Conservation (phyloP, 2,797 vertebrate genomes). For the Synaphobranchus kaupii region DNA sequence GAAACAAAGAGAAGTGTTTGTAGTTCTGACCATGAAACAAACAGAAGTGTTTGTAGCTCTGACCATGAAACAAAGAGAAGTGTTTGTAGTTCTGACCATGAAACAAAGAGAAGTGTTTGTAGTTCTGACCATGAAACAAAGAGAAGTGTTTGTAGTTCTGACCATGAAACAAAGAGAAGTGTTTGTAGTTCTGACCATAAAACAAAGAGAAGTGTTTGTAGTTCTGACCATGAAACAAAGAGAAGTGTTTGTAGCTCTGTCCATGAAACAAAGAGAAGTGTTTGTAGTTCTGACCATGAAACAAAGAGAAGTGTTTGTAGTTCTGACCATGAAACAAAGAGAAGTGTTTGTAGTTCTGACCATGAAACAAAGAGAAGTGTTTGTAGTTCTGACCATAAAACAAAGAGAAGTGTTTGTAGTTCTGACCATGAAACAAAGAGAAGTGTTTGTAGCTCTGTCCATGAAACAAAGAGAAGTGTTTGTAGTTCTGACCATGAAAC, state of each 20-base stretch:
- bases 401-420: not conserved
- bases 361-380: constrained; percentile 49
- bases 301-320: too few relatives aligned
- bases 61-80: too few relatives aligned
- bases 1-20: not conserved
- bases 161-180: constrained; percentile 58
- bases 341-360: constrained; percentile 48
- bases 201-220: not conserved
- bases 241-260: constrained; percentile 35
- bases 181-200: constrained; percentile 61
- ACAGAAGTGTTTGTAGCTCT: too few relatives aligned
- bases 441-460: too few relatives aligned
- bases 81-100: constrained; percentile 61
- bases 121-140: too few relatives aligned
- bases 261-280: too few relatives aligned
- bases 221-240: constrained; percentile 73
- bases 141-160: constrained; percentile 22
- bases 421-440: constrained; percentile 61
- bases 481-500: constrained; percentile 61
- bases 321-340: too few relatives aligned
- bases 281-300: constrained; percentile 61
- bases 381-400: too few relatives aligned
- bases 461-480: too few relatives aligned
- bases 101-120: too few relatives aligned
- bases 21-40: constrained; percentile 61